Percentiles rank a stretch among this genome's conserved stretches.
Conservation (phyloP, 2,888 invertebrate species). For the Mesodorylaimus sp. region DNA sequence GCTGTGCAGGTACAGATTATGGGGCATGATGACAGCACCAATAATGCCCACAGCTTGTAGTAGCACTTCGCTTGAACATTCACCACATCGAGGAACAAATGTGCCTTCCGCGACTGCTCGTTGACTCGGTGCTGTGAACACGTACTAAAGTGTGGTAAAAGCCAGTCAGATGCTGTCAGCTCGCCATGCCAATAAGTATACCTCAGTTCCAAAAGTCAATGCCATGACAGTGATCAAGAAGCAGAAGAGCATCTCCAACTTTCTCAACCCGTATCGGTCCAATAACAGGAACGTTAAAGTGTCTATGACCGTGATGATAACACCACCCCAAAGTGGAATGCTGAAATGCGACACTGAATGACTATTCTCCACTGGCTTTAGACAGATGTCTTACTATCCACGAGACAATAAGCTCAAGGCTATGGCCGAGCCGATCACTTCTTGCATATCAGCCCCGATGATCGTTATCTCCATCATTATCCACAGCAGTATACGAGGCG, state of each 20-base stretch:
- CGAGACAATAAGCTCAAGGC: conserved; percentile 62
- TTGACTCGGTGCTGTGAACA: conserved; percentile 51
- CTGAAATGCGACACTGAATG: conserved; percentile 27
- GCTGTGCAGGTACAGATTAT: conserved; percentile 71
- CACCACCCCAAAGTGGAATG: conserved; percentile 56
- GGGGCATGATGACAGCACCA: conserved; percentile 77
- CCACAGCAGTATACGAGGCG: conserved; percentile 60
- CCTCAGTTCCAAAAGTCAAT: conserved; percentile 60
- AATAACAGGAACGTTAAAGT: conserved; percentile 65
- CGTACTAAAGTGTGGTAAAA: conserved; percentile 44
- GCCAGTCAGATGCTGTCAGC: no score
- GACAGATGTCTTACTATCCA: conserved; percentile 54
- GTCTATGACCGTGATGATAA: conserved; percentile 59
- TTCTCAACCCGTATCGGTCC: conserved; percentile 55
- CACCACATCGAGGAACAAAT: conserved; percentile 57
- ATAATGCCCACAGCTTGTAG: conserved; percentile 45
- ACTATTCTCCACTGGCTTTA: no score
- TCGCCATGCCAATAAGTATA: conserved; percentile 30
- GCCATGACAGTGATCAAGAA: conserved; percentile 59
- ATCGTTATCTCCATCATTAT: conserved; percentile 78
- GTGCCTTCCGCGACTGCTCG: conserved; percentile 52
- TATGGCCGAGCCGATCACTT: conserved; percentile 74
- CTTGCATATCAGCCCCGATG: conserved; percentile 77
- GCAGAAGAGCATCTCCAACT: conserved; percentile 59
- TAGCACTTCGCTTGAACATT: conserved; percentile 50